These are phyloP conservation scores for Mesorhabditis spiculigera DNA, from an alignment of 2,888 invertebrate genomes.

Conservation along the genomic window DNA sequence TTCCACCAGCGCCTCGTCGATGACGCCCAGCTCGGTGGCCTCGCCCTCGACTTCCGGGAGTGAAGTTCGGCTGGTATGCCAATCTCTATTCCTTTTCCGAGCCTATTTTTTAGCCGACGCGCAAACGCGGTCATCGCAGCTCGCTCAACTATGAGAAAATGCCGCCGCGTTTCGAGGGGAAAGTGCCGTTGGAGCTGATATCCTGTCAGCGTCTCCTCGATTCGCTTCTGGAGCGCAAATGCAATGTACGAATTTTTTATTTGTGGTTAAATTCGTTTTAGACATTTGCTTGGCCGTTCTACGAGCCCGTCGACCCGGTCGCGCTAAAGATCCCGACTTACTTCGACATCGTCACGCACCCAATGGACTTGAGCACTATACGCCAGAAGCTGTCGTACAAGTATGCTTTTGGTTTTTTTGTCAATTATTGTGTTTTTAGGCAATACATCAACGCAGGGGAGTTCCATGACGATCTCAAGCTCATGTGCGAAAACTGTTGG, in stretches of 20 bases:
- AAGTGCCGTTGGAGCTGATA: constrained; percentile 52
- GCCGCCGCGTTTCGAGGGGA: constrained; percentile 51
- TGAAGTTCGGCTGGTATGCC: too few relatives aligned
- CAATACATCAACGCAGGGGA: constrained; percentile 89
- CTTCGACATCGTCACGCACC: constrained; percentile 93
- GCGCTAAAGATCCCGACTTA: constrained; percentile 91
- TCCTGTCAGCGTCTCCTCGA: constrained; percentile 58
- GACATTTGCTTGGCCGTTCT: constrained; percentile 90
- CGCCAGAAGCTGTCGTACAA: constrained; percentile 93
- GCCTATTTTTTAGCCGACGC: too few relatives aligned
- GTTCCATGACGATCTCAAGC: constrained; percentile 69
- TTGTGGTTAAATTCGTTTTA: constrained; percentile 8
- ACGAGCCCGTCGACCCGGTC: constrained; percentile 96
- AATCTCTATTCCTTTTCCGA: too few relatives aligned
- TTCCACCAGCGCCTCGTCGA: too few relatives aligned
- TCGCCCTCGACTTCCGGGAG: too few relatives aligned
- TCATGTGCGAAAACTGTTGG: too few relatives aligned
- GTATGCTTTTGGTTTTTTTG: constrained; percentile 61
- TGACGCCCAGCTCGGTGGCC: too few relatives aligned
- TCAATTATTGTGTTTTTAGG: constrained; percentile 8
- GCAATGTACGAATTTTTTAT: constrained; percentile 55
- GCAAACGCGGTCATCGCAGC: too few relatives aligned
- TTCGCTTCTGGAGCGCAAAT: constrained; percentile 62
- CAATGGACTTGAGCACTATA: constrained; percentile 98
- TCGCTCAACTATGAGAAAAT: constrained; percentile 30